Base-by-base conservation (phyloP, 2,797 vertebrate genomes). In the Lepus oiostolus region DNA sequence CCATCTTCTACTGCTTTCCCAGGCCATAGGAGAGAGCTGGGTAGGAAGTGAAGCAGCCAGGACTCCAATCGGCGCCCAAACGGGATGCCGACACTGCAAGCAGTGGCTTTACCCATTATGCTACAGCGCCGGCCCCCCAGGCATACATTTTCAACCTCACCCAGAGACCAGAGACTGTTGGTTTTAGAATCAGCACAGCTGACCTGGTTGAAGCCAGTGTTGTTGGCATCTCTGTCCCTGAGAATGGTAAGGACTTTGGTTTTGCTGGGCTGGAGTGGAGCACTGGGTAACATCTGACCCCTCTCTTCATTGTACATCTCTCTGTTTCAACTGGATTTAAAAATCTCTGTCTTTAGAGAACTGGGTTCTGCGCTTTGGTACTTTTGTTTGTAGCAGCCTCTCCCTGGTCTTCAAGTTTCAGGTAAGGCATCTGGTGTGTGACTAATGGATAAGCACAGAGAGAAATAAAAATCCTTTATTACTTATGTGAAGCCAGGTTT, bases 401-500 rank as follows among this genome's bases (percentile, higher is more conserved):
- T 77, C 88, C 92, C 54, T 22, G 26, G 16, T 88, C 82, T 89
- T 96, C 94, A 84, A 62, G 52, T 95, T 96, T 96, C 95, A 94
- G 63, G 92, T 42, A 85, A 92, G 92, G 67, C 54, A 90, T 75
- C 91, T 90, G 71, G 24, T 54, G 9, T 93, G 52, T 76, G 85
- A 90, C 70, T 85, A 52, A 93, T 14, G 93, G 38, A 81, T 95
- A 93, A 95, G 10, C 24, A 54, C 74, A 76, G 74, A 95, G 50
- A 93, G 74, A 85, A 95, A 94, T 80, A 81, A 74, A 95, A 84
- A 62, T 80, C 54, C 84, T 90, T 90, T 28, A 52, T 93, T 82
- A 62, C 75, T 71, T 94, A 12, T 16, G 71, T 30, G 54, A 93
- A 95, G 62, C 65, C 63, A 93, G 77, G 42, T 81, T 67, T 47